These are phyloP conservation scores for Rhorus exstirpatorius DNA, from an alignment of 2,888 invertebrate species.

Conservation along the genomic window DNA sequence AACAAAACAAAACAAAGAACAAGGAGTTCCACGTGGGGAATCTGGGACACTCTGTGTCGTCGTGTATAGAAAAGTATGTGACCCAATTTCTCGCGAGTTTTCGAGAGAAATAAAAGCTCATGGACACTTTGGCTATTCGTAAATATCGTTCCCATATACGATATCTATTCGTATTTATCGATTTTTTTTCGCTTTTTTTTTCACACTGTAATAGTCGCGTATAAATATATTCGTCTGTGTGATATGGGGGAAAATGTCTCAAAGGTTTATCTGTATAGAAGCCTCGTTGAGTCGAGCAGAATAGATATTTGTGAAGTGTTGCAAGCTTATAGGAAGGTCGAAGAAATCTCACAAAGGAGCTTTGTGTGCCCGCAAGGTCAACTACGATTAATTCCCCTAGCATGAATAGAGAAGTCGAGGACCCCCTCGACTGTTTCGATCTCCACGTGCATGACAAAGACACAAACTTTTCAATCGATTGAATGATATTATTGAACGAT, in stretches of 20 bases:
- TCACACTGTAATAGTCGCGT: conserved; percentile 16
- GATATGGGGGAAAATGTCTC: conserved; percentile 25
- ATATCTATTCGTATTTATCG: conserved; percentile 57
- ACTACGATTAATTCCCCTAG: conserved; percentile 36
- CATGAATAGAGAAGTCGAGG: conserved; percentile 25
- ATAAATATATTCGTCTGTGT: background rate
- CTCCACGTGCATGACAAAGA: background rate
- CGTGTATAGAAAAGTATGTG: conserved; percentile 22
- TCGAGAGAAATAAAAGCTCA: conserved; percentile 33
- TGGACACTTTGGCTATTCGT: conserved; percentile 15
- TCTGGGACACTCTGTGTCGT: conserved; percentile 52
- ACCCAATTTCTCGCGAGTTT: conserved; percentile 49
- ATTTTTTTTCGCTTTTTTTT: conserved; percentile 39
- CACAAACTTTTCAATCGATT: conserved; percentile 15
- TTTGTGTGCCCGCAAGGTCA: conserved; percentile 57
- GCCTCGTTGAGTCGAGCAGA: conserved; percentile 60
- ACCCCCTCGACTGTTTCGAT: background rate
- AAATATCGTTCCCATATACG: conserved; percentile 10
- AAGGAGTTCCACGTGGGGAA: conserved; percentile 41
- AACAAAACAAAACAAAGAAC: background rate
- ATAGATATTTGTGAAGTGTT: conserved; percentile 29
- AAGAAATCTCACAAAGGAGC: conserved; percentile 54
- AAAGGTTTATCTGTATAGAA: conserved; percentile 59
- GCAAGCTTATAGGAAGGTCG: conserved; percentile 19
- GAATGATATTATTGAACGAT: too few species aligned